A percentile compares a stretch with the other conserved stretches of the same genome.
Evolutionary conservation across 1,140 invertebrate genomes (phyloP).

Genomic region (Steinernema khuongi): DNA sequence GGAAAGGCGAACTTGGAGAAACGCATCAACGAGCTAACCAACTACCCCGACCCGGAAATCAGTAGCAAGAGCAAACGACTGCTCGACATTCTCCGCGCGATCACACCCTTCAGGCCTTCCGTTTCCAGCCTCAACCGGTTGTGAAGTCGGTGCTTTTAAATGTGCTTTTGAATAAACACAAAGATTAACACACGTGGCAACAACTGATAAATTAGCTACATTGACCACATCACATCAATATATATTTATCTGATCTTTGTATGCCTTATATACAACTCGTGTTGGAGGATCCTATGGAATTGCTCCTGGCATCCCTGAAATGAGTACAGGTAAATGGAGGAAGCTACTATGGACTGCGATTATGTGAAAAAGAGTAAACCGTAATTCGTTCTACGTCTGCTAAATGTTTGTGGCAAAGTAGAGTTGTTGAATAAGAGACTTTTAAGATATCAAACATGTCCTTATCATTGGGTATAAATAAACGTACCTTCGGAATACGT

Average conservation of each 20-base stretch:
- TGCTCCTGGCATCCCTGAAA: slow-evolving; percentile 5
- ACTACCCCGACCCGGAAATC: slow-evolving; percentile 31
- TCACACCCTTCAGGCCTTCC: neutral
- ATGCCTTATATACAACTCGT: neutral
- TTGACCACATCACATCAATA: neutral
- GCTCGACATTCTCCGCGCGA: slow-evolving; percentile 28
- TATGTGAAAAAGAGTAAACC: too few relatives aligned
- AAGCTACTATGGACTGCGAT: too few relatives aligned
- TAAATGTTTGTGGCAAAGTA: too few relatives aligned
- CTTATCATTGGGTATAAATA: too few relatives aligned
- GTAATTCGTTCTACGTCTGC: too few relatives aligned
- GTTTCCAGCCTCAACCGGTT: slow-evolving; percentile 2
- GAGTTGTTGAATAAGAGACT: too few relatives aligned
- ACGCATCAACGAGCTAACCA: slow-evolving; percentile 16
- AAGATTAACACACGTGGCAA: neutral
- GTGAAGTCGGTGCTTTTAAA: neutral
- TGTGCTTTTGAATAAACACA: neutral
- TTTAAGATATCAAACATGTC: too few relatives aligned
- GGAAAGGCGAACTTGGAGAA: slow-evolving; percentile 33
- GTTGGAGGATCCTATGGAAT: neutral
- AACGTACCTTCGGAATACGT: slow-evolving; percentile 1
- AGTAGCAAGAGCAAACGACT: slow-evolving; percentile 31
- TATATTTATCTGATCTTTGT: too few relatives aligned
- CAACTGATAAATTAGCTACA: neutral
- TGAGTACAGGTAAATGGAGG: neutral